Evolutionary conservation across 92 coral and sea anemone species (phyloP).

Genomic region (Umimayanthus kanabou): DNA sequence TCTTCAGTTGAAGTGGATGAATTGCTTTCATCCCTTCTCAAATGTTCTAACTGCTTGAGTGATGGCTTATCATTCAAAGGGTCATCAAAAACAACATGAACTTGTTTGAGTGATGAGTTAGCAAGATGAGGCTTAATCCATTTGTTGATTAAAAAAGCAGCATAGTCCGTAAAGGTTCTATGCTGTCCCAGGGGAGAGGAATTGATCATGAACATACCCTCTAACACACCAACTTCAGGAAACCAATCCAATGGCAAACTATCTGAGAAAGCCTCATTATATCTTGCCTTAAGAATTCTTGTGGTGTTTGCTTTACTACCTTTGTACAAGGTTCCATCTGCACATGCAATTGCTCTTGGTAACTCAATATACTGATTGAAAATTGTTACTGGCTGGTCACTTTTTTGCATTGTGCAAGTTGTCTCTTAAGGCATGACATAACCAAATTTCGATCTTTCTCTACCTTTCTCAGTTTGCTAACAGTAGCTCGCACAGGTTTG

Average conservation of each 20-base stretch:
- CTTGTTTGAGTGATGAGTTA: neutral
- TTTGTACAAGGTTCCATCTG: slow-evolving; percentile 1
- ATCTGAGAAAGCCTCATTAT: neutral
- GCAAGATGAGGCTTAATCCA: slow-evolving; percentile 6
- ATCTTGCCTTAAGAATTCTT: slow-evolving; percentile 14
- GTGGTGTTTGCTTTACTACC: slow-evolving; percentile 12
- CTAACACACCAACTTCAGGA: slow-evolving; percentile 1
- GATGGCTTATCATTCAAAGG: neutral
- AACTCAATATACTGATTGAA: slow-evolving; percentile 8
- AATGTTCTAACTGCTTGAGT: slow-evolving; percentile 6
- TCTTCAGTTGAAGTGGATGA: neutral
- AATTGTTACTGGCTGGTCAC: neutral
- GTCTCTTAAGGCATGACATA: neutral
- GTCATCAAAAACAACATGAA: slow-evolving; percentile 24
- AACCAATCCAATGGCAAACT: slow-evolving; percentile 6
- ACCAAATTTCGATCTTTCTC: slow-evolving; percentile 17
- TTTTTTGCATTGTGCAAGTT: neutral
- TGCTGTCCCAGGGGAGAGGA: slow-evolving; percentile 2
- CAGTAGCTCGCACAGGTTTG: neutral
- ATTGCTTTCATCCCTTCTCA: slow-evolving; percentile 11
- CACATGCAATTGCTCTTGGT: slow-evolving; percentile 27
- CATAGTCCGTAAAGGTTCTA: slow-evolving; percentile 14
- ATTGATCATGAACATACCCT: slow-evolving; percentile 21
- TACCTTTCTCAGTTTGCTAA: slow-evolving; percentile 12
- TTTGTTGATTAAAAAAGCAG: slow-evolving; percentile 1